Percentiles rank a stretch among this genome's conserved stretches.
Evolutionary conservation across 2,113 vertebrate species (phyloP).

Genomic region (Corvus cornix): DNA sequence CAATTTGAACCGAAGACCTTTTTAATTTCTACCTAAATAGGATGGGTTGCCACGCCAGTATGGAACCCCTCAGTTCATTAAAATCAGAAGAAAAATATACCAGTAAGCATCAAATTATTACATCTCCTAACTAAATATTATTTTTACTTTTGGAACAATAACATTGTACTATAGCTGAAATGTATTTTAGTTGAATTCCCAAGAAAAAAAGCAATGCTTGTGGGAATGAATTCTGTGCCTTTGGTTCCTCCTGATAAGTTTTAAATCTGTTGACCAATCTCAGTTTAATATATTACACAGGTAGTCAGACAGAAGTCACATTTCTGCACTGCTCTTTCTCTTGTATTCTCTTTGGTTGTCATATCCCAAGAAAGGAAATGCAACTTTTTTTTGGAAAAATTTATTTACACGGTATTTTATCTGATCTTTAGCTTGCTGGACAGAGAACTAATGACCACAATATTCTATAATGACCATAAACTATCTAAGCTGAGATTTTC

Average conservation of each 20-base stretch:
- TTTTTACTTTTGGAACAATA: neutral
- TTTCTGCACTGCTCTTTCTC: neutral
- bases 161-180: neutral
- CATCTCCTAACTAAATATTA: neutral
- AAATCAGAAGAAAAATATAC: neutral
- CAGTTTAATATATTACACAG: neutral
- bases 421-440: neutral
- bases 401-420: neutral
- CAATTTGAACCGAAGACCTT: neutral
- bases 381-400: accelerated
- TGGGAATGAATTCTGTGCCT: neutral
- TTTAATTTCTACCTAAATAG: neutral
- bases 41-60: neutral
- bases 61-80: neutral
- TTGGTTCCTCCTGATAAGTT: neutral
- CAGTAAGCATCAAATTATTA: neutral
- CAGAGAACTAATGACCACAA: neutral
- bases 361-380: neutral
- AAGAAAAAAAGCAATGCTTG: neutral
- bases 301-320: neutral
- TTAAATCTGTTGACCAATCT: neutral
- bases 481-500: neutral
- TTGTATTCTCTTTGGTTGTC: neutral
- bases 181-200: neutral
- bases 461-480: neutral